Percentiles rank a stretch among this genome's conserved stretches.
Conservation (phyloP, 2,888 invertebrate genomes). For the Neocrepidodera transversa region DNA sequence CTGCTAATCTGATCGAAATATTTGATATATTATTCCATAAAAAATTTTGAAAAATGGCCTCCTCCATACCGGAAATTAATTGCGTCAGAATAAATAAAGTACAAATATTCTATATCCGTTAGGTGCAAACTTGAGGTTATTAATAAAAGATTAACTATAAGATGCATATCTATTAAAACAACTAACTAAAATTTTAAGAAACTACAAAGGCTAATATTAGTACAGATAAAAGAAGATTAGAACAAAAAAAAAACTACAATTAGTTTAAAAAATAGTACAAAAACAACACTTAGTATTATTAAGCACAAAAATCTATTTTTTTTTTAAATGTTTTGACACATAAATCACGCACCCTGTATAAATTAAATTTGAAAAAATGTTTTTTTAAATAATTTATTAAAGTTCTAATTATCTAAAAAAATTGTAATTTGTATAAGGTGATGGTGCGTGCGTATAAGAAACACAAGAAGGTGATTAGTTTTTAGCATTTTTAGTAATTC, state of each 20-base stretch:
- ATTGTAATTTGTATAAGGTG: too few relatives aligned
- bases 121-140: slow-evolving; percentile 24
- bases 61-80: too few relatives aligned
- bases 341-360: too few relatives aligned
- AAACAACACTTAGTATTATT: background rate
- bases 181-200: slow-evolving; percentile 1
- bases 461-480: too few relatives aligned
- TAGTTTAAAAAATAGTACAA: slow-evolving; percentile 14
- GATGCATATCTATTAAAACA: slow-evolving; percentile 28
- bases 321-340: background rate
- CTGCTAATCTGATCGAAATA: too few relatives aligned
- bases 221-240: slow-evolving; percentile 10
- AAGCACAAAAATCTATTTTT: background rate
- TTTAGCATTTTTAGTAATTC: too few relatives aligned
- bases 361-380: background rate
- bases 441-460: too few relatives aligned
- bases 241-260: slow-evolving; percentile 13
- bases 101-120: slow-evolving; percentile 6
- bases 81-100: slow-evolving; percentile 27
- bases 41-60: too few relatives aligned
- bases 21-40: too few relatives aligned
- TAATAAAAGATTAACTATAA: slow-evolving; percentile 32
- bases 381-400: too few relatives aligned
- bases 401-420: too few relatives aligned
- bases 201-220: slow-evolving; percentile 10